A percentile compares a stretch with the other conserved stretches of the same genome.
Evolutionary conservation across 2,888 invertebrate genomes (phyloP).

Genomic region (Tetramorium bicarinatum): DNA sequence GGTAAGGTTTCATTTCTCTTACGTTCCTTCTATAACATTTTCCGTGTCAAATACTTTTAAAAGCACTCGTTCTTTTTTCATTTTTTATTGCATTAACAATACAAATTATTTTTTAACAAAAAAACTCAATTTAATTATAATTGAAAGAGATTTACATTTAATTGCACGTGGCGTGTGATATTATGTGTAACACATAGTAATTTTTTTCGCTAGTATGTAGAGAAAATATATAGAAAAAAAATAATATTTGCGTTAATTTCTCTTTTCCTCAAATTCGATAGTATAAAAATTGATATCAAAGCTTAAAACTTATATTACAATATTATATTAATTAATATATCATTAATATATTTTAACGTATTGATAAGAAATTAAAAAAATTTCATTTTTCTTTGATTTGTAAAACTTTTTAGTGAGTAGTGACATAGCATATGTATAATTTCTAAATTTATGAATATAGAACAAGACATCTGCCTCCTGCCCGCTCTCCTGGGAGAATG

Average conservation of each 20-base stretch:
- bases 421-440: neutral
- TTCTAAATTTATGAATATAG: slow-evolving; percentile 82
- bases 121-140: neutral
- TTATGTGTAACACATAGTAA: neutral
- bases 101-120: neutral
- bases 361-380: neutral
- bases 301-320: no score
- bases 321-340: neutral
- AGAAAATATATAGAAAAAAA: neutral
- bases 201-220: neutral
- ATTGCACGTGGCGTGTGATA: neutral
- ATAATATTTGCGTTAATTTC: neutral
- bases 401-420: neutral
- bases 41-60: neutral
- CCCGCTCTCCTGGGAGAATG: slow-evolving; percentile 93
- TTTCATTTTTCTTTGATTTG: neutral
- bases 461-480: slow-evolving; percentile 91
- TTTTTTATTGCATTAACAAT: neutral
- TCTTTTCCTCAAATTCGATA: neutral
- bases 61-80: neutral
- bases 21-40: neutral
- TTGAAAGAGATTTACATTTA: slow-evolving; percentile 6
- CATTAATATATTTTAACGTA: neutral
- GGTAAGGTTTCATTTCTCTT: slow-evolving; percentile 88
- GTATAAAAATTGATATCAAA: neutral